Evolutionary conservation across 2,113 vertebrate genomes (phyloP).

Genomic region (Gallinago media): DNA sequence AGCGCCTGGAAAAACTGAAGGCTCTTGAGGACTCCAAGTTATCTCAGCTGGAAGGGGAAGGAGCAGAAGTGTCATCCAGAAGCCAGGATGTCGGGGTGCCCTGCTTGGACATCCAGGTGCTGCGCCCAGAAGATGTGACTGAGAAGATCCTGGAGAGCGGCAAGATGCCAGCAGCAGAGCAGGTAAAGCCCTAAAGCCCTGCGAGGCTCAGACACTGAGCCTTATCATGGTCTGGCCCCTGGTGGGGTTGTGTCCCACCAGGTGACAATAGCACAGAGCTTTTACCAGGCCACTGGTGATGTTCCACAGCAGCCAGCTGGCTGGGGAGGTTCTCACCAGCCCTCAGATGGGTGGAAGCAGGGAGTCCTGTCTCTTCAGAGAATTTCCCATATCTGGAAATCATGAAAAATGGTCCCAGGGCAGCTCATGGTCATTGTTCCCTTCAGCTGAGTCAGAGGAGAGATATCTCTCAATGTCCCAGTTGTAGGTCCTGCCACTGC

Average conservation of each 20-base stretch:
- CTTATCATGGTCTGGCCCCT: not conserved
- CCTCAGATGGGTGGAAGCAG: not conserved
- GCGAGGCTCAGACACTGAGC: not conserved
- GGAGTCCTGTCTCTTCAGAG: not conserved
- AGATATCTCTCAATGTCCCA: not conserved
- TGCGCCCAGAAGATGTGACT: slow-evolving; percentile 13
- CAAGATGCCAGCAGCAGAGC: slow-evolving; percentile 71
- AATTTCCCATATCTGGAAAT: not conserved
- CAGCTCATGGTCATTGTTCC: not conserved
- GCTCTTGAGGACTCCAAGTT: slow-evolving; percentile 27
- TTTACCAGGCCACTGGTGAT: not conserved
- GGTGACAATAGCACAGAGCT: not conserved
- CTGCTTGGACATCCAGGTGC: slow-evolving; percentile 75
- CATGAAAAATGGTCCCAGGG: not conserved
- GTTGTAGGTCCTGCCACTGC: not conserved
- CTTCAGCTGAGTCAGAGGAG: not conserved
- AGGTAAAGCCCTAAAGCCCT: slow-evolving; percentile 76
- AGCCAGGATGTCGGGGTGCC: slow-evolving; percentile 66
- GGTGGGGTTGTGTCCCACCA: not conserved
- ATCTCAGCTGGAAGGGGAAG: not conserved
- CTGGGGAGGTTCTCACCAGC: not conserved
- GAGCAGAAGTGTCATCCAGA: not conserved
- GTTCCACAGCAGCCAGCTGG: not conserved
- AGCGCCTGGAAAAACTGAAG: slow-evolving; percentile 57
- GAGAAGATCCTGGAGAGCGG: slow-evolving; percentile 63